Evolutionary conservation across 2,888 invertebrate genomes (phyloP).

Genomic region (Pocota personata): DNA sequence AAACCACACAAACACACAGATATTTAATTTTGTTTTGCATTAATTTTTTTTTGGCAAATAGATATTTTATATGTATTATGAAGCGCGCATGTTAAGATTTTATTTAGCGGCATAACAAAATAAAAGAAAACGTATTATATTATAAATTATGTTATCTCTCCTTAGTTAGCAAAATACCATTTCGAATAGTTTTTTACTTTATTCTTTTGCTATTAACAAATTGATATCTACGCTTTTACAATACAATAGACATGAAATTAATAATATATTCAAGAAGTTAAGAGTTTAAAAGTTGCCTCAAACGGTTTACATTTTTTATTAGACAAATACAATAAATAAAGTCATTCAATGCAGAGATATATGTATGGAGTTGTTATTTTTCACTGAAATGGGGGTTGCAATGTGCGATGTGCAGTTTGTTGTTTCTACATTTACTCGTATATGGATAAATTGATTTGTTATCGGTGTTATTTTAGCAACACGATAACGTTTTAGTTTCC

Average conservation of each 20-base stretch:
- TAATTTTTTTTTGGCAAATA: slow-evolving; percentile 47
- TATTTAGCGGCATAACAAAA: slow-evolving; percentile 51
- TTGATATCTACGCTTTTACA: slow-evolving; percentile 40
- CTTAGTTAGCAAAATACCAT: slow-evolving; percentile 72
- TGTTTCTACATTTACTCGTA: too few species aligned
- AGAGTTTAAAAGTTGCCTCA: slow-evolving; percentile 65
- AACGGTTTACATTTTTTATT: slow-evolving; percentile 62
- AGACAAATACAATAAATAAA: slow-evolving; percentile 72
- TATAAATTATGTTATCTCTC: slow-evolving; percentile 63
- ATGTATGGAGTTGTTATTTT: slow-evolving; percentile 3
- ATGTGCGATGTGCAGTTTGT: background rate
- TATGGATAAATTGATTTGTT: too few species aligned
- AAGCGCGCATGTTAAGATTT: slow-evolving; percentile 39
- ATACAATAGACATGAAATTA: slow-evolving; percentile 60
- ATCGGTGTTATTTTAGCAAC: too few species aligned
- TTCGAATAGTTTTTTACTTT: slow-evolving; percentile 60
- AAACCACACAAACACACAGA: slow-evolving; percentile 37
- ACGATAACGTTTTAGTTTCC: too few species aligned
- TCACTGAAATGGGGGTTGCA: background rate
- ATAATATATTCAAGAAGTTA: slow-evolving; percentile 69
- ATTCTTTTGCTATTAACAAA: slow-evolving; percentile 53
- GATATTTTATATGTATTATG: slow-evolving; percentile 2
- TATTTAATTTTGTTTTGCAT: slow-evolving; percentile 34
- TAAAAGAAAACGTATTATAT: slow-evolving; percentile 23
- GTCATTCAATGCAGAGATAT: slow-evolving; percentile 59